Evolutionary conservation across 2,113 vertebrate species (phyloP).

Genomic region (Pachyramphus minor): DNA sequence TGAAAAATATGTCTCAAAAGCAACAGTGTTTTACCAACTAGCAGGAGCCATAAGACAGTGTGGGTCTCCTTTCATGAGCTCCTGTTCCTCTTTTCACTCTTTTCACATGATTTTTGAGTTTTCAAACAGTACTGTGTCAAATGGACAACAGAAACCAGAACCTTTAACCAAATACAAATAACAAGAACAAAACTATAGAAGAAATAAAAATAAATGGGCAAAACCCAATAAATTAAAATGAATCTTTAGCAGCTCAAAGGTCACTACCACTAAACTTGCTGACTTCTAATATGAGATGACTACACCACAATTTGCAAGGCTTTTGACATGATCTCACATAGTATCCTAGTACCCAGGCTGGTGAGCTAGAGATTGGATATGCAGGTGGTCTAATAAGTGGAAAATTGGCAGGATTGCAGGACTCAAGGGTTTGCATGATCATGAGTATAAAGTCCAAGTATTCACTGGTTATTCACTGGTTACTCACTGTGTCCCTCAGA

Average conservation of each 20-base stretch:
- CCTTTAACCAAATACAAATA: not conserved
- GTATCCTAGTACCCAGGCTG: not conserved
- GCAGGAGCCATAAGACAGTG: not conserved
- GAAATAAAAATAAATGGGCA: not conserved
- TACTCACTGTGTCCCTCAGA: not conserved
- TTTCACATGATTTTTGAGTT: not conserved
- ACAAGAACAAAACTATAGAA: not conserved
- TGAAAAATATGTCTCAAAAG: not conserved
- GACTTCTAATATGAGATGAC: not conserved
- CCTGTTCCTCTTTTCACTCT: not conserved
- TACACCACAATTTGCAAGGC: not conserved
- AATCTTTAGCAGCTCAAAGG: not conserved
- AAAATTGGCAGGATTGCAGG: not conserved
- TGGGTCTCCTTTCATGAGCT: not conserved
- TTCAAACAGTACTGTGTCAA: not conserved
- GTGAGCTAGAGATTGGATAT: not conserved
- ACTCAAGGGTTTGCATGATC: fast-evolving
- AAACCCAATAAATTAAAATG: not conserved
- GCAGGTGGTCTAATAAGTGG: fast-evolving
- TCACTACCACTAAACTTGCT: not conserved
- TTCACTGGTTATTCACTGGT: not conserved
- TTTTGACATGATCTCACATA: not conserved
- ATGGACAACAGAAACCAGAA: not conserved
- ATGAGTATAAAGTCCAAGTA: not conserved
- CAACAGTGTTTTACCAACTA: not conserved